These are phyloP conservation scores for Diplazon laetatorius DNA, from an alignment of 2,888 invertebrate species.

Conservation along the genomic window DNA sequence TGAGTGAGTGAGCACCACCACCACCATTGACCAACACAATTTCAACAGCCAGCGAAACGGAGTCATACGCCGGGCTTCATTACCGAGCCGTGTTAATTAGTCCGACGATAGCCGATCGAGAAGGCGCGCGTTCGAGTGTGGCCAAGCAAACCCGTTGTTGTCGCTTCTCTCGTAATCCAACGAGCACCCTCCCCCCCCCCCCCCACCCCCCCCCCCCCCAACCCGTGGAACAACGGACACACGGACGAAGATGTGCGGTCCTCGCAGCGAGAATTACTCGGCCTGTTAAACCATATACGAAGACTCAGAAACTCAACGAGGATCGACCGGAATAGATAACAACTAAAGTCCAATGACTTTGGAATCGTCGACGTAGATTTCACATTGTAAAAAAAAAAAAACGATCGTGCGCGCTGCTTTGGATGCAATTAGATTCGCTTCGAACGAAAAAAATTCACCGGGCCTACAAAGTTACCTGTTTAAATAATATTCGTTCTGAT, in stretches of 20 bases:
- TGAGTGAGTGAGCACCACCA: slow-evolving; percentile 52
- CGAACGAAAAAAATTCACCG: too few relatives aligned
- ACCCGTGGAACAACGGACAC: slow-evolving; percentile 28
- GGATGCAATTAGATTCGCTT: too few relatives aligned
- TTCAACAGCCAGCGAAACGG: slow-evolving; percentile 40
- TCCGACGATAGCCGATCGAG: slow-evolving; percentile 78
- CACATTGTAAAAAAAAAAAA: not conserved
- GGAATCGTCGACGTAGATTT: not conserved
- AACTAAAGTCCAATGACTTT: slow-evolving; percentile 26
- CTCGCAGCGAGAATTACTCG: not conserved
- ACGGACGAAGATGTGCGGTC: slow-evolving; percentile 28
- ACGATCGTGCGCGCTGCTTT: too few relatives aligned
- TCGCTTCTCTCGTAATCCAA: slow-evolving; percentile 45
- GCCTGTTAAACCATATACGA: not conserved
- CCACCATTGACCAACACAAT: slow-evolving; percentile 32
- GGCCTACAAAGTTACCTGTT: too few relatives aligned
- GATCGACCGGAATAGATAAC: slow-evolving; percentile 28
- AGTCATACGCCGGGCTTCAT: slow-evolving; percentile 74
- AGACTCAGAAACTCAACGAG: not conserved
- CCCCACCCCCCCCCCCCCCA: not conserved
- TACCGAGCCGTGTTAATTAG: slow-evolving; percentile 80
- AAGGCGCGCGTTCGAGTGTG: slow-evolving; percentile 53
- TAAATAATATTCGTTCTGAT: too few relatives aligned
- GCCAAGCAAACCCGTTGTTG: slow-evolving; percentile 55
- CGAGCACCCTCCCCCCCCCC: too few relatives aligned